Evolutionary conservation across 2,113 vertebrate species (phyloP), one percentile per base, ranked within the genome.

Genomic region (Morone chrysops): DNA sequence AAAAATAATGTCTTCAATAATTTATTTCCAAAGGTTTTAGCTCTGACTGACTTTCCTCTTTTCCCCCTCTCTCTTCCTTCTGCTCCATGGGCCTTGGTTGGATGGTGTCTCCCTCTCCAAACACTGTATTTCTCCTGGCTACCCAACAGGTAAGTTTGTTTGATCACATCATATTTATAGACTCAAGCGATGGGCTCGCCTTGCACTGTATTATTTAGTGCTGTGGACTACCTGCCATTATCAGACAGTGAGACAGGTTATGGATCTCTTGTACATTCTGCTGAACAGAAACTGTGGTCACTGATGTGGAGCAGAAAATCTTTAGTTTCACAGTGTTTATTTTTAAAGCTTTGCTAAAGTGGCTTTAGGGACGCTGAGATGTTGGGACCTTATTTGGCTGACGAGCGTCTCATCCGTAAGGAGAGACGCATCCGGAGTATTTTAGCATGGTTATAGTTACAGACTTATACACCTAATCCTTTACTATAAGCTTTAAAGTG

Each of bases 81-180:
- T 65, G 60, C 83, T 89, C 47, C 73, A 20, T 76, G 85, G 87
- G 48, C 50, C 69, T 60, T 36, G 85, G n/a, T 62, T 80, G 83
- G 86, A 84, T 48, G 84, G 11, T 47, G 73, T 61, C 36, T 4
- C 20, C 22, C 59, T 70, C 70, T 57, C 47, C 78, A 65, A 77
- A 80, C 75, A 53, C 53, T 68, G 47, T n/a, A 25, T 80, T 82
- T 67, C 76, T 74, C 45, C 80, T 75, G 72, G 53, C 43, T 36
- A 22, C 65, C 70, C 79, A 85, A 86, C 86, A 93, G 92, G 93
- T 94, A 84, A 92, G 92, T 93, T 83, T 81, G 80, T 79, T 87
- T 91, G 66, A 86, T 87, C 69, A 66, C 48, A 54, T 79, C 75
- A 36, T 79, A 79, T 90, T 85, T 87, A 81, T 81, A 68, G 65